Evolutionary conservation across 2,797 vertebrate species (phyloP).

Genomic region (Chiroxiphia lanceolata): DNA sequence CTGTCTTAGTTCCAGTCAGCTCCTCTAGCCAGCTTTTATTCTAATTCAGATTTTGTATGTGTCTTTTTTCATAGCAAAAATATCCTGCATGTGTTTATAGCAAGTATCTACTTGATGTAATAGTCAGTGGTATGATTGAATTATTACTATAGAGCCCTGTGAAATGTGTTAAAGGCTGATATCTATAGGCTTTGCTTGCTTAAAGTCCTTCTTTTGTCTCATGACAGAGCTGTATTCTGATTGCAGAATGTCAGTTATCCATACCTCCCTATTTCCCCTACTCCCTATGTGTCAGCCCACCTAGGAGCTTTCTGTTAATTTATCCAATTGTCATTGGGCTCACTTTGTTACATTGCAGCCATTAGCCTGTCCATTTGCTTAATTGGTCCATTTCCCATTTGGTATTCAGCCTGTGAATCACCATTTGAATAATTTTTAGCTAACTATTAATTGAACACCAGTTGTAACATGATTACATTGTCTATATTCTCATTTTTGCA

Average conservation of each 20-base stretch:
- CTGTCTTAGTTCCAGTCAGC: not conserved
- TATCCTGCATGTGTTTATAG: not conserved
- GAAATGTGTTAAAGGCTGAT: not conserved
- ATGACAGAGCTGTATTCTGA: not conserved
- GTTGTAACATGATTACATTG: not conserved
- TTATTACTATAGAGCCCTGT: not conserved
- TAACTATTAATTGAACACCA: slow-evolving; percentile 29
- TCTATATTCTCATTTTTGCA: not conserved
- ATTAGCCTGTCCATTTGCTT: not conserved
- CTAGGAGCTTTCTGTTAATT: slow-evolving; percentile 19
- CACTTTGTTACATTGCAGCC: not conserved
- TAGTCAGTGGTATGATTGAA: not conserved
- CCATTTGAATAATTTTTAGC: slow-evolving; percentile 32
- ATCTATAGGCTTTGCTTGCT: not conserved
- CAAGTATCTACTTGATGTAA: not conserved
- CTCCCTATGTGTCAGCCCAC: not conserved
- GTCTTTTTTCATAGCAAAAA: not conserved
- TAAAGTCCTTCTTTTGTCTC: not conserved
- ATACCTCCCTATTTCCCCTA: not conserved
- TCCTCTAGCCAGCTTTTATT: not conserved
- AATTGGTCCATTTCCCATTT: slow-evolving; percentile 4
- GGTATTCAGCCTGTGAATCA: not conserved
- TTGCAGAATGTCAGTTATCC: not conserved
- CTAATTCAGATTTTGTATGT: not conserved
- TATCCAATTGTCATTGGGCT: not conserved